These are phyloP conservation scores for Psophia crepitans DNA, from an alignment of 2,113 vertebrate genomes.

Conservation along the genomic window DNA sequence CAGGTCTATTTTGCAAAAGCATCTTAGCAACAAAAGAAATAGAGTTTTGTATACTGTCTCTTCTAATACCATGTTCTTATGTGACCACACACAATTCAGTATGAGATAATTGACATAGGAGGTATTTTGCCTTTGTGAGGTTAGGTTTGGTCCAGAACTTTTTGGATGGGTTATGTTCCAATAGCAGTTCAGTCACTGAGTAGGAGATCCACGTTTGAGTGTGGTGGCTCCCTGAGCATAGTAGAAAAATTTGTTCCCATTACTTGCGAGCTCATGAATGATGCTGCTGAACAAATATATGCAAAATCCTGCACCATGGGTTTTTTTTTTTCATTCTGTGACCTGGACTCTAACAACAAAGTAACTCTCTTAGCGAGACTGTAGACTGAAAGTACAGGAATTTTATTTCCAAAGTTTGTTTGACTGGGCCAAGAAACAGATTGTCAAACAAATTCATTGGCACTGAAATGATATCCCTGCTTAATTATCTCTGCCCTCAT, in stretches of 20 bases:
- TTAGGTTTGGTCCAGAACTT: background rate
- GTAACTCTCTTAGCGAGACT: background rate
- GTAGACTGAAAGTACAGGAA: background rate
- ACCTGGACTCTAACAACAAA: background rate
- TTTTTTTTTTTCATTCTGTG: background rate
- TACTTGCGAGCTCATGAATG: background rate
- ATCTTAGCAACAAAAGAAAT: background rate
- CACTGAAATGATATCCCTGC: conserved; percentile 2
- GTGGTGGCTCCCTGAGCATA: background rate
- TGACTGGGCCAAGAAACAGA: background rate
- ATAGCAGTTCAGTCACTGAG: background rate
- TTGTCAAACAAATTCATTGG: conserved; percentile 48
- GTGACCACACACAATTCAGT: background rate
- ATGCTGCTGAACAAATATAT: background rate
- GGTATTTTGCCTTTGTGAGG: background rate
- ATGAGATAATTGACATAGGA: background rate
- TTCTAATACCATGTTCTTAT: background rate
- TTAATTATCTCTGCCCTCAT: background rate
- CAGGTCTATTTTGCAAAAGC: background rate
- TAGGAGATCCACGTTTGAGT: background rate
- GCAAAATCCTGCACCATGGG: background rate
- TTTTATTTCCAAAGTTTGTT: conserved; percentile 15
- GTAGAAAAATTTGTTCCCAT: background rate
- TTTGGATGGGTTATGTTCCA: background rate
- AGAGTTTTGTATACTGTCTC: background rate